These are phyloP conservation scores for Tenthredo notha DNA, from an alignment of 2,888 invertebrate genomes.

Conservation along the genomic window DNA sequence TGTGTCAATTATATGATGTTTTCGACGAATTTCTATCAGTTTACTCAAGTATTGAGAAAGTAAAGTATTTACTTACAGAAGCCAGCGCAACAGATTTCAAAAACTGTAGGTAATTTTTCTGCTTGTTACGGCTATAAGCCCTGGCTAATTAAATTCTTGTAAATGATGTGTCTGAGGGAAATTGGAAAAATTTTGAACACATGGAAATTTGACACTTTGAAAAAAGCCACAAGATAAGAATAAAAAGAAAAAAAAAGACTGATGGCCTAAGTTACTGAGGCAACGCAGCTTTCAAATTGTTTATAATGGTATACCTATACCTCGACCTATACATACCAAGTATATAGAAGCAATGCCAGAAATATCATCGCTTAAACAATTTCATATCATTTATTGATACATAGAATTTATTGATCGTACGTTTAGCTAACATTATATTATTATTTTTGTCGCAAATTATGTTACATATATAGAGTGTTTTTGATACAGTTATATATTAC, in stretches of 20 bases:
- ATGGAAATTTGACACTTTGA: conserved; percentile 38
- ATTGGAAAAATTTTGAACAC: conserved; percentile 29
- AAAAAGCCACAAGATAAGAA: conserved; percentile 39
- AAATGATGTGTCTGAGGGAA: not conserved
- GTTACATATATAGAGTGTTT: conserved; percentile 54
- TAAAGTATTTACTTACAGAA: conserved; percentile 29
- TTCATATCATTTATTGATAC: conserved; percentile 75
- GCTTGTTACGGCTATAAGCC: not conserved
- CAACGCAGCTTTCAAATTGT: conserved; percentile 33
- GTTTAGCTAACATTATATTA: conserved; percentile 67
- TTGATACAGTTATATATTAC: conserved; percentile 49
- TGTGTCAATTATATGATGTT: not conserved
- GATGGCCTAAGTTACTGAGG: not conserved
- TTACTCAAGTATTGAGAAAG: not conserved
- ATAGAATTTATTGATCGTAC: conserved; percentile 72
- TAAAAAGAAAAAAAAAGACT: not conserved
- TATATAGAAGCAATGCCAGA: not conserved
- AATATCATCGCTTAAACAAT: conserved; percentile 70
- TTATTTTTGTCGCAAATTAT: conserved; percentile 52
- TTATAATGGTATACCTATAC: not conserved
- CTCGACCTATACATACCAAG: not conserved
- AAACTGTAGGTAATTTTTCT: conserved; percentile 24
- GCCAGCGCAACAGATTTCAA: conserved; percentile 36
- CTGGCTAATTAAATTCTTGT: not conserved
- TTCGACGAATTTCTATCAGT: not conserved